Evolutionary conservation across 37 sponge, comb jelly and placozoan genomes (phyloP).

Genomic region (Axinella damicornis): DNA sequence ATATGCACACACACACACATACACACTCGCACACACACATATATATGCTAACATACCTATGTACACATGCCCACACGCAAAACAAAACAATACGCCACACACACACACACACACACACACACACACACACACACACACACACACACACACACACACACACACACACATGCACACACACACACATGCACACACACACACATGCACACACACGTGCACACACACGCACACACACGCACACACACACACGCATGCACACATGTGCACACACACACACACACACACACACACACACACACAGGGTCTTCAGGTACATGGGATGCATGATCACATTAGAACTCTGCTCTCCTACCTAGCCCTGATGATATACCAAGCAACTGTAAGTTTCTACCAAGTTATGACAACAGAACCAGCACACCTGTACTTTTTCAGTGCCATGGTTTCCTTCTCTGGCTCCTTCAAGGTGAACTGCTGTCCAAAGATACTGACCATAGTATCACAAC

Average conservation of each 20-base stretch:
- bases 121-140: too few species aligned
- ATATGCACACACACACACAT: neutral
- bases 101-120: neutral
- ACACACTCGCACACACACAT: neutral
- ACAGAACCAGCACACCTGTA: too few species aligned
- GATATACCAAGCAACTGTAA: constrained; percentile 29
- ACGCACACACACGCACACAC: neutral
- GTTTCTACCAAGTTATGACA: too few species aligned
- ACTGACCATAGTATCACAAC: too few species aligned
- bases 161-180: neutral
- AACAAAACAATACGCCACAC: neutral
- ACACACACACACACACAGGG: constrained; percentile 10
- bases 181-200: neutral
- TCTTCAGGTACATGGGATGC: constrained; percentile 21
- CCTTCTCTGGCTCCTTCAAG: too few species aligned
- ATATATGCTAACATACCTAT: neutral
- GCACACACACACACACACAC: constrained; percentile 23
- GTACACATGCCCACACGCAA: neutral
- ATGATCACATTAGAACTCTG: constrained; percentile 8
- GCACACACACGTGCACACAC: neutral
- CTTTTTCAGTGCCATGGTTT: too few species aligned
- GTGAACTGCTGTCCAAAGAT: too few species aligned
- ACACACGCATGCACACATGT: neutral
- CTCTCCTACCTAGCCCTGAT: constrained; percentile 16
- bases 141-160: too few species aligned